Base-by-base conservation (phyloP, 1,140 invertebrate species). In the Watersipora subatra region DNA sequence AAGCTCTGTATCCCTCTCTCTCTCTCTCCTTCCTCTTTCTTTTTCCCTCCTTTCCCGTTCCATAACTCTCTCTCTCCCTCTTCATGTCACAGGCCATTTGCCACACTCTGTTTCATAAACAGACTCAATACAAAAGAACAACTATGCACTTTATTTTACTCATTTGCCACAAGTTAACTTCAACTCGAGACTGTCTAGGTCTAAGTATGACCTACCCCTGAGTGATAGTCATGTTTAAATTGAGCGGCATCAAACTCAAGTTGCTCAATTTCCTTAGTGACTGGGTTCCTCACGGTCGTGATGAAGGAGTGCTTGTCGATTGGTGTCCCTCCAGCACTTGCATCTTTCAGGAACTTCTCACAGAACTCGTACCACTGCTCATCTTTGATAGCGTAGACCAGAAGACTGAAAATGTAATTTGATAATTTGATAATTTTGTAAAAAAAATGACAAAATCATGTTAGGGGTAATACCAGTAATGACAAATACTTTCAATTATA, bases 171-270 rank as follows among this genome's bases (percentile, higher is more conserved):
- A 17, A 59, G 61, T 7, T n/a, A n/a, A n/a, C n/a, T n/a, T n/a
- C n/a, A n/a, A n/a, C n/a, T n/a, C n/a, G n/a, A n/a, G n/a, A n/a
- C n/a, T n/a, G n/a, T n/a, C n/a, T n/a, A n/a, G n/a, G n/a, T 46
- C n/a, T 46, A 12, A n/a, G 7, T 46, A 46, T 46, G 15, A 57
- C 62, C 30, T 63, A 74, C 73, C 67, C 71, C 71, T 17, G 71
- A 65, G 46, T 64, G 67, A 20, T 65, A 58, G 17, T 71, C 69
- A 19, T 69, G 65, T 28, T 67, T 70, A 62, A 69, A 74, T 56
- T 72, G 68, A 56, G 66, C 69, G 28, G 69, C 65, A 63, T 74
- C 73, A 64, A 74, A 74, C 1, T 67, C 69, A 12, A 74, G 63
- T 34, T 73, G 69, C 19, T 69, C 68, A 2, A 73, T 61, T 64